Percentiles rank a stretch among this genome's conserved stretches.
phyloP scores from a whole-genome alignment of 1,140 invertebrate species.

The Arctopsyche grandis region DNA sequence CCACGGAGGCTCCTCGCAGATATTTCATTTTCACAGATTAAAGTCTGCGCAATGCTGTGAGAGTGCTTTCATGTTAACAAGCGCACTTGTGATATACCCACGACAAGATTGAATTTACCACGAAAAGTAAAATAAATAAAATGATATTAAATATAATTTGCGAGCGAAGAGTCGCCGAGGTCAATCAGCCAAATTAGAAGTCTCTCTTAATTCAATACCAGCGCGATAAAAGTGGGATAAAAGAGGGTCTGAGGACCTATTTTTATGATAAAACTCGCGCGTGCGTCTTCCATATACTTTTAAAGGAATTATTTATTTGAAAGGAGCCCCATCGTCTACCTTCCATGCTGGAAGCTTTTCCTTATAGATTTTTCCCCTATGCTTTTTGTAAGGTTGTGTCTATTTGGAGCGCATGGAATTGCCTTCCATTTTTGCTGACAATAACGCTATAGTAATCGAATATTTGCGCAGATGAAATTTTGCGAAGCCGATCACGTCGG shows the following conservation, averaged over 20 bases:
- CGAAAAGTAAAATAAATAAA: too few species aligned
- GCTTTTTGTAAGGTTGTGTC: background rate
- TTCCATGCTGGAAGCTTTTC: too few species aligned
- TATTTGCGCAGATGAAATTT: background rate
- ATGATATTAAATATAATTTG: too few species aligned
- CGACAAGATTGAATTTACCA: too few species aligned
- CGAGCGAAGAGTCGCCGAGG: background rate
- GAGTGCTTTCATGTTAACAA: too few species aligned
- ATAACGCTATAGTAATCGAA: slow-evolving; percentile 11
- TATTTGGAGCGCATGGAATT: background rate
- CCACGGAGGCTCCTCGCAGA: background rate
- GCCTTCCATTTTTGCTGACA: slow-evolving; percentile 15
- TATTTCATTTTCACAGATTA: background rate
- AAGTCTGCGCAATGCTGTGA: too few species aligned
- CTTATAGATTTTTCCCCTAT: too few species aligned
- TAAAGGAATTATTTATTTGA: slow-evolving; percentile 6
- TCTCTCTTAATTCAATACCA: background rate
- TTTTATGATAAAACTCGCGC: background rate
- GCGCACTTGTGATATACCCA: too few species aligned
- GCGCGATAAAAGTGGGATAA: background rate
- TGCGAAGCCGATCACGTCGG: background rate
- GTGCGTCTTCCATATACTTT: background rate
- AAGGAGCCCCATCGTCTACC: background rate
- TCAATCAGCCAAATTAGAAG: background rate
- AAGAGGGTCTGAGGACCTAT: background rate